Evolutionary conservation across 2,113 vertebrate species (phyloP).

Genomic region (Speoplatyrhinus poulsoni): DNA sequence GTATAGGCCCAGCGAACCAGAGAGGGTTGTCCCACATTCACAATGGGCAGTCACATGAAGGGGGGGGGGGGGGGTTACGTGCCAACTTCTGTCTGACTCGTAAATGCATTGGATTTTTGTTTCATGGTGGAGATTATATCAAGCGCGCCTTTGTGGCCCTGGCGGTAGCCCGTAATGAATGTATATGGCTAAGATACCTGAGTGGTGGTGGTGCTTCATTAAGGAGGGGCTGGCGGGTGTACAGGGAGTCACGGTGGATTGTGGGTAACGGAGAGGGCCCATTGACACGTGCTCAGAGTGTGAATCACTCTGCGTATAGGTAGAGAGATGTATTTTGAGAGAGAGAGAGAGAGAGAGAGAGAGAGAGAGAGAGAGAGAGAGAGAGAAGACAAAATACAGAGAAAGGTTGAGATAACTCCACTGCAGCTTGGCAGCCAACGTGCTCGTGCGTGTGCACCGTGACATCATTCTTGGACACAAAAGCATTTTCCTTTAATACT

Average conservation of each 20-base stretch:
- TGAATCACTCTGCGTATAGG: constrained; percentile 44
- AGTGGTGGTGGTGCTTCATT: constrained; percentile 49
- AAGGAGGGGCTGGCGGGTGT: constrained; percentile 14
- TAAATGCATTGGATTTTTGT: constrained; percentile 57
- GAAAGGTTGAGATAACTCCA: constrained; percentile 18
- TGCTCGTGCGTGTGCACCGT: constrained; percentile 35
- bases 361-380: constrained; percentile 16
- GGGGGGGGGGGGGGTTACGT: constrained; percentile 16
- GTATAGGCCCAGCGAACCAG: constrained; percentile 9
- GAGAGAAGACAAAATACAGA: not conserved
- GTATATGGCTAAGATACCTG: constrained; percentile 51
- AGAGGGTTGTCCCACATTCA: constrained; percentile 8
- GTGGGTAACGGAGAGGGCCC: not conserved
- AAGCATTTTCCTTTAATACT: constrained; percentile 5
- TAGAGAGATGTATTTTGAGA: constrained; percentile 9
- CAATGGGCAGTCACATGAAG: constrained; percentile 18
- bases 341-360: constrained; percentile 30
- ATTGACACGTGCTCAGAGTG: constrained; percentile 48
- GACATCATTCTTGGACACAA: constrained; percentile 42
- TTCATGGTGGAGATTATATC: constrained; percentile 42
- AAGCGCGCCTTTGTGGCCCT: constrained; percentile 44
- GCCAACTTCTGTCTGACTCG: constrained; percentile 33
- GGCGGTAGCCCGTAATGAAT: constrained; percentile 51
- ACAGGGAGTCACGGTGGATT: not conserved
- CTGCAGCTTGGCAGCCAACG: constrained; percentile 46